Base-by-base conservation (phyloP, 2,113 vertebrate genomes). In the Anguilla rostrata region DNA sequence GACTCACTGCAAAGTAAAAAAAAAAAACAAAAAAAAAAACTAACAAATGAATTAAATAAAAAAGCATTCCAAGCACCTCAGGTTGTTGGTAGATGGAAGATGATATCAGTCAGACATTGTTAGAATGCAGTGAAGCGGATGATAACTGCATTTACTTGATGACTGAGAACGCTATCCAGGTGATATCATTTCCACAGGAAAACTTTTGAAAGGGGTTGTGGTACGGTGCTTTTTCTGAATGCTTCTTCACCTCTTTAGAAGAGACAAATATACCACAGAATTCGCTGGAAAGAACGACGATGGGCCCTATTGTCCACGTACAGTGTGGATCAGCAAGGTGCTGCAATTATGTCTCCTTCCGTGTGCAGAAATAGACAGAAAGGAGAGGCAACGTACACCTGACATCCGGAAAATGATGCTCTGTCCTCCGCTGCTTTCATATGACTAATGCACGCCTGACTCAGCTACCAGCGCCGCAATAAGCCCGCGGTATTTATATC, bases 41-140 rank as follows among this genome's bases (percentile, higher is more conserved):
- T 53, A 14, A 53, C 49, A 53, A 53, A 63, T 49, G 5, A 66
- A n/a, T 39, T 63, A 39, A 66, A 66, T 66, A 66, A 66, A 66
- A 20, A 16, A 3, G 18, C 56, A 20, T 46, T 84, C 57, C 12
- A 71, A 85, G 82, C 39, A 78, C 49, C 49, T 60, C 46, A 34
- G 6, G 49, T 86, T 49, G 43, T 34, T 82, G 40, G 56, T 49
- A 66, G 80, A 6, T 29, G 80, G 63, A 71, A 86, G 26, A 75
- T 49, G 26, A 60, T 71, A 83, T 78, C 82, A 56, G 43, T 87
- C 20, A 78, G 16, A 57, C 20, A 34, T 15, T 66, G 49, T 41
- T 81, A 20, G 39, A 86, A 43, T n/a, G n/a, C 85, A 71, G 79
- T 1, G 79, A 14, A 26, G 41, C 18, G 5, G 34, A 84, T 66